Percentiles rank a stretch among this genome's conserved stretches.
Evolutionary conservation across 2,113 vertebrate species (phyloP).

Genomic region (Amblyopsis rosae): DNA sequence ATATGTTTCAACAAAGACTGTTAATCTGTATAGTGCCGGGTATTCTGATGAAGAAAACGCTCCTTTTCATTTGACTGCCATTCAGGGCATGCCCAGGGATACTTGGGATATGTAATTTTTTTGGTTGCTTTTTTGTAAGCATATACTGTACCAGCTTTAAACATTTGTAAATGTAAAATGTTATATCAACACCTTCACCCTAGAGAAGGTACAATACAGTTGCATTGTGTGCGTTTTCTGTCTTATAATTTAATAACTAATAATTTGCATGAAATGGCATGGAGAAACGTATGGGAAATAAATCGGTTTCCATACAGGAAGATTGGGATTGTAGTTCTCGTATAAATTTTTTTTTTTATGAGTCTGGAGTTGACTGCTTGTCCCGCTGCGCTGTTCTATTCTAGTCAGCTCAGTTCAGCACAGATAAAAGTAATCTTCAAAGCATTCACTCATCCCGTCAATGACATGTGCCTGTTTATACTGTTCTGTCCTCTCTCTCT

Average conservation of each 20-base stretch:
- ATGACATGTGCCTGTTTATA: constrained; percentile 48
- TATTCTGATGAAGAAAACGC: constrained; percentile 52
- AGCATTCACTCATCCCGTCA: constrained; percentile 61
- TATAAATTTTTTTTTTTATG: constrained; percentile 53
- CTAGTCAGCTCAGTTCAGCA: constrained; percentile 49
- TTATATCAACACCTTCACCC: constrained; percentile 16
- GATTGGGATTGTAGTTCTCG: constrained; percentile 43
- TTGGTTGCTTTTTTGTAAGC: too few species aligned
- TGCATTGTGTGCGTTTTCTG: neutral
- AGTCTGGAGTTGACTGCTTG: constrained; percentile 50
- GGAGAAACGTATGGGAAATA: constrained; percentile 45
- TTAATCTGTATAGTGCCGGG: constrained; percentile 69
- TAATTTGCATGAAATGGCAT: constrained; percentile 1
- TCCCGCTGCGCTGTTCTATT: constrained; percentile 51
- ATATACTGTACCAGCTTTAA: too few species aligned
- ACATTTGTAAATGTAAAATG: too few species aligned
- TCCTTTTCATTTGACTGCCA: constrained; percentile 43
- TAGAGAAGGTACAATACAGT: neutral
- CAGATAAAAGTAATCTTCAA: constrained; percentile 70
- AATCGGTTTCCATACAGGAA: constrained; percentile 37
- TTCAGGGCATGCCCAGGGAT: neutral
- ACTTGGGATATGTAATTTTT: too few species aligned
- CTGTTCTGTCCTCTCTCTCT: constrained; percentile 5
- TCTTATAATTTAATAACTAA: neutral
- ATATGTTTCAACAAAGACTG: constrained; percentile 66